phyloP scores from a whole-genome alignment of 2,797 vertebrate genomes.

The Aeoliscus strigatus region DNA sequence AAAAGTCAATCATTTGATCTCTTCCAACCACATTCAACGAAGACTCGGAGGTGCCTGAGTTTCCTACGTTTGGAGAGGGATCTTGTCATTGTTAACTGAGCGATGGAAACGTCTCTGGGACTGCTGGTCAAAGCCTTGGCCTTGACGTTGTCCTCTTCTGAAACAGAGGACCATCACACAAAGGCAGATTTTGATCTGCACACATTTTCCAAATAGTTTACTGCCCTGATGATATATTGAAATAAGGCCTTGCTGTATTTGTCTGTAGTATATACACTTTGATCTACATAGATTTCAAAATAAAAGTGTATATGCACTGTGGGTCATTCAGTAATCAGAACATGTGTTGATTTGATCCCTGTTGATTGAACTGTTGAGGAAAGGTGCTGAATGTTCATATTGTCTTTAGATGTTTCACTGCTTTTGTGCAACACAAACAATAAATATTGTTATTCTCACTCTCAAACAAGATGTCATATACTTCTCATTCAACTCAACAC shows the following conservation, averaged over 20 bases:
- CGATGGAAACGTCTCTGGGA: too few relatives aligned
- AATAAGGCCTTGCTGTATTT: too few relatives aligned
- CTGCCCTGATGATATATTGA: slow-evolving; percentile 1
- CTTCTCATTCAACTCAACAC: slow-evolving; percentile 13
- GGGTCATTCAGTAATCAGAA: too few relatives aligned
- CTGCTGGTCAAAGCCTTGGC: slow-evolving; percentile 1
- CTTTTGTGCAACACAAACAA: background rate
- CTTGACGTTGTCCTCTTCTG: background rate
- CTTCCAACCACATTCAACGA: slow-evolving; percentile 14
- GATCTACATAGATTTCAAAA: too few relatives aligned
- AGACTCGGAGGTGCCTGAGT: slow-evolving; percentile 44
- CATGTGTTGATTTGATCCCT: too few relatives aligned
- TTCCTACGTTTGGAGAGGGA: too few relatives aligned
- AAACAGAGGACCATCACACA: background rate
- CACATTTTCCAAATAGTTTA: background rate
- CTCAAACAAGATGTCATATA: background rate
- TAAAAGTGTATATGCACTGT: too few relatives aligned
- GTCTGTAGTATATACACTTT: too few relatives aligned
- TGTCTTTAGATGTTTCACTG: too few relatives aligned
- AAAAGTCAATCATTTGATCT: slow-evolving; percentile 6
- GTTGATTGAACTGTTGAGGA: too few relatives aligned
- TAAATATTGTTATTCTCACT: background rate
- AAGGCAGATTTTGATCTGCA: background rate
- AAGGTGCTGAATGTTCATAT: too few relatives aligned
- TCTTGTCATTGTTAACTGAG: too few relatives aligned